Evolutionary conservation across 2,888 invertebrate genomes (phyloP).

Genomic region (Creontiades dilutus): DNA sequence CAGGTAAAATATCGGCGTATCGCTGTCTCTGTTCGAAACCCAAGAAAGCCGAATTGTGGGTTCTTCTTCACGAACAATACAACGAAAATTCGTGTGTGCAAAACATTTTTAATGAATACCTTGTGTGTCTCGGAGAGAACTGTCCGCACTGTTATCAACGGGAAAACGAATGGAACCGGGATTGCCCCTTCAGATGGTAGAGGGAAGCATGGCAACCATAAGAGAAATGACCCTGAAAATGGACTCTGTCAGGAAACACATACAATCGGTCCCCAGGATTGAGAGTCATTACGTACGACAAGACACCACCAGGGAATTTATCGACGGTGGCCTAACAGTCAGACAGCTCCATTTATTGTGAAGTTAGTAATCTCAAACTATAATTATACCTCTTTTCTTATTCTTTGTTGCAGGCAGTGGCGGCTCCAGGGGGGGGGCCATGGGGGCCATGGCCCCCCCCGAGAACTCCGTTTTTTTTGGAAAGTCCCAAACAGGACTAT

Average conservation of each 20-base stretch:
- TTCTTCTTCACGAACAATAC: constrained; percentile 54
- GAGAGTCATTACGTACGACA: constrained; percentile 76
- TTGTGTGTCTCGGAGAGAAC: constrained; percentile 75
- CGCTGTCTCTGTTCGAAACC: neutral
- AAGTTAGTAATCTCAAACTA: too few species aligned
- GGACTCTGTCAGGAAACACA: constrained; percentile 76
- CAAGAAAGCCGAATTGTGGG: constrained; percentile 55
- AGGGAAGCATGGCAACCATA: constrained; percentile 76
- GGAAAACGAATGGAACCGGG: constrained; percentile 74
- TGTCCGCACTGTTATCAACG: constrained; percentile 74
- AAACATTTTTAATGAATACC: constrained; percentile 76
- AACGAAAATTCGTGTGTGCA: constrained; percentile 73
- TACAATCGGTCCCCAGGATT: constrained; percentile 76
- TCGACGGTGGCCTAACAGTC: constrained; percentile 76
- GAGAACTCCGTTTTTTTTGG: too few species aligned
- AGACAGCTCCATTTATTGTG: constrained; percentile 11
- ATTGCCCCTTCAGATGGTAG: constrained; percentile 74
- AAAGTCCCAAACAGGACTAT: too few species aligned
- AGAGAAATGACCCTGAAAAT: too few species aligned
- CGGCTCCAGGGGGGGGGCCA: too few species aligned
- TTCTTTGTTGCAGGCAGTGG: too few species aligned
- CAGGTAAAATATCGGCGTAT: constrained; percentile 37
- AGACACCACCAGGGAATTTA: constrained; percentile 76
- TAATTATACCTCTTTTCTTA: too few species aligned
- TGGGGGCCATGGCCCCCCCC: too few species aligned